Evolutionary conservation across 2,113 vertebrate genomes (phyloP), one percentile per base, ranked within the genome.

Genomic region (Lonchura striata): DNA sequence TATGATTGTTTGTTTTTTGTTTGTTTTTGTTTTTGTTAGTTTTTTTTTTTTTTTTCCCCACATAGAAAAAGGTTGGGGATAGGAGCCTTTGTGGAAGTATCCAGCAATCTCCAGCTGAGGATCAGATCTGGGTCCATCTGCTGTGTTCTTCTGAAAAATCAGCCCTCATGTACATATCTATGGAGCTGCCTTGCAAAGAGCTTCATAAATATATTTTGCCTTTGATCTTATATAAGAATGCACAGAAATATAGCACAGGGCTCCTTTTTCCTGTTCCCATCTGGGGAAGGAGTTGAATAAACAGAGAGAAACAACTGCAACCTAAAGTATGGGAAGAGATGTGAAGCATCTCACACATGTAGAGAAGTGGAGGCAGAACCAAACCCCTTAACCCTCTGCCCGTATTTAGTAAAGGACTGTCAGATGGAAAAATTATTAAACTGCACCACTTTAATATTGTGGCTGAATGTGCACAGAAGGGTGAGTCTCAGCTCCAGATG

Each of bases 171-270:
- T 20, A 41, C 10, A 16, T 82, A 53, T 13, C 41, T 53, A 7
- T 21, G 50, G 42, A 66, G 18, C 6, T 63, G n/a, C 27, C 42
- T 83, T 0, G 0, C 42, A 46, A 61, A 61, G 5, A 46, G 3
- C 4, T 46, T 76, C 8, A 4, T 24, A 61, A 31, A 76, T 31
- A 15, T 7, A 35, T 78, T 91, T 90, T 90, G 25, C 57, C 17
- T n/a, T 75, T 82, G 31, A 30, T 15, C 7, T 68, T 68, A 50
- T 35, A 25, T 56, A 52, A 72, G 15, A 46, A 17, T 39, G 27
- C 52, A 68, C 78, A 82, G 61, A 74, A 76, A 33, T 31, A 49
- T 1, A 56, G 10, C 2, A 1, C n/a, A 19, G 69, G 13, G 37
- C 4, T 86, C 20, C 28, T 90, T 80, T 79, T 49, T 37, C 44